Evolutionary conservation across 2,888 invertebrate species (phyloP), one percentile per base, ranked within the genome.

Genomic region (Aromia moschata): DNA sequence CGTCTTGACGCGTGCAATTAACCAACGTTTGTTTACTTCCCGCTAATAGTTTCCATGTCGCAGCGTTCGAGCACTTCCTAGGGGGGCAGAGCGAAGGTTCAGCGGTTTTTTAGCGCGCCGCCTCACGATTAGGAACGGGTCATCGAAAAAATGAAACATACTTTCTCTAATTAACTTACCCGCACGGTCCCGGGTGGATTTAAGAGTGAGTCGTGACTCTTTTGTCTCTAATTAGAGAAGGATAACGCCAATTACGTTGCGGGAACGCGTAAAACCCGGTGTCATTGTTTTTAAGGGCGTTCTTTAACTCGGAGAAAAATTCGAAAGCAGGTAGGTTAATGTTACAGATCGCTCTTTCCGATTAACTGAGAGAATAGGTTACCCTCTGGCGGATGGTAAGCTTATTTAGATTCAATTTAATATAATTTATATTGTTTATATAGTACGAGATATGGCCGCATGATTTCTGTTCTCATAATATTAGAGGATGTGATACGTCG

Each of bases 81-180:
- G 37, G 25, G 45, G n/a, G 56, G 46, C 41, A 18, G 46, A 25
- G 54, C 55, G 41, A 55, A 55, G 55, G 54, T 55, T 56, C 33
- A 30, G 15, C 43, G 41, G 37, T 41, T 41, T 54, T 58, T 54
- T 31, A 52, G 37, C 14, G 17, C 31, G n/a, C 11, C 20, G 20
- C 5, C 52, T 52, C 52, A 52, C 52, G 52, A 52, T 52, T 52
- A 41, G 30, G 17, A 15, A 38, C 25, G 15, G 41, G n/a, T n/a
- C 17, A 11, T 10, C 11, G 31, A 31, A 52, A 52, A 52, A 52
- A 52, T 41, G 9, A 52, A 41, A 41, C 31, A n/a, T 30, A 54
- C 62, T 62, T 62, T 62, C 62, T 62, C 59, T 59, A 62, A 62
- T 62, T 62, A 62, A 56, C 43, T 53, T 54, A 31, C 56, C 37